Conservation (phyloP, 35 echinoderm and acorn worm genomes). For the Ophiothrix spiculata region DNA sequence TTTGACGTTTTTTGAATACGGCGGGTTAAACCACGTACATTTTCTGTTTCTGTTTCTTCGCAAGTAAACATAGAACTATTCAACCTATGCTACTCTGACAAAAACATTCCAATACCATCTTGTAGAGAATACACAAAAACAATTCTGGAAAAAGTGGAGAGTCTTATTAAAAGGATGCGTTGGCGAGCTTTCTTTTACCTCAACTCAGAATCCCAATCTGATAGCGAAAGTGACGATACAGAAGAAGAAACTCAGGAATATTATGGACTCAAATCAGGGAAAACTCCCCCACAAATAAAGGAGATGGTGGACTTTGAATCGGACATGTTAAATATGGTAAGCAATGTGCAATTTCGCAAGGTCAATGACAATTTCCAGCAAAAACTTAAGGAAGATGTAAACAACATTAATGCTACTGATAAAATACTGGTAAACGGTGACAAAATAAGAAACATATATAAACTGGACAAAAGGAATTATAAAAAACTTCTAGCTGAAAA, state of each 20-base stretch:
- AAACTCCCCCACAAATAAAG: background rate
- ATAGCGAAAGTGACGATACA: background rate
- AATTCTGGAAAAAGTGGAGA: background rate
- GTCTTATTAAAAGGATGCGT: background rate
- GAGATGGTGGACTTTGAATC: background rate
- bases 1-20: constrained; percentile 39
- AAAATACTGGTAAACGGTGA: background rate
- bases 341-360: background rate
- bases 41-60: background rate
- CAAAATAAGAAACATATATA: background rate
- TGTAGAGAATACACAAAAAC: background rate
- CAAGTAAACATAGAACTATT: background rate
- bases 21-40: constrained; percentile 16
- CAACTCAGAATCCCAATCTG: too few relatives aligned
- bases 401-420: background rate
- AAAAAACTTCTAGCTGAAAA: background rate
- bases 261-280: background rate
- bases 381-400: background rate
- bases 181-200: background rate
- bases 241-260: background rate
- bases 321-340: background rate
- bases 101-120: background rate
- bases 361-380: background rate
- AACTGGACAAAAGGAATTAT: background rate
- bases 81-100: background rate